phyloP scores from a whole-genome alignment of 2,888 invertebrate species.

The Penaeus monodon region DNA sequence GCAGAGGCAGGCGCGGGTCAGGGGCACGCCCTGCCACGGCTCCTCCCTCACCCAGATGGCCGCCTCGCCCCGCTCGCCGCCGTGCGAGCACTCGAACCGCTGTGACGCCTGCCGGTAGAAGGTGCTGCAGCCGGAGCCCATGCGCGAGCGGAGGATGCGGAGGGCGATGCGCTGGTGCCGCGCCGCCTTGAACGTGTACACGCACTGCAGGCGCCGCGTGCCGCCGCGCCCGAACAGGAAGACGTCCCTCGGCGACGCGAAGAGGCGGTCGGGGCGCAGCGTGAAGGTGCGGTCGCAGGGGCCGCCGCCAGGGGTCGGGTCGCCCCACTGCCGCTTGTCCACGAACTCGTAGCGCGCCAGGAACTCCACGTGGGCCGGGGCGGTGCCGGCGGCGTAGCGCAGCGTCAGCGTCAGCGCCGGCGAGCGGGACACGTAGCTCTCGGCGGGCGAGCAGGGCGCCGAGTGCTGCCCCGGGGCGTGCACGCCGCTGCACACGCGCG shows the following conservation, averaged over 20 bases:
- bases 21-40: constrained; percentile 49
- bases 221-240: constrained; percentile 88
- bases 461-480: constrained; percentile 60
- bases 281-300: constrained; percentile 66
- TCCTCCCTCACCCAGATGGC: constrained; percentile 57
- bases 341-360: constrained; percentile 63
- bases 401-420: constrained; percentile 59
- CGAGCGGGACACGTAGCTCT: constrained; percentile 62
- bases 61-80: constrained; percentile 33
- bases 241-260: constrained; percentile 83
- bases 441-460: constrained; percentile 59
- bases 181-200: constrained; percentile 81
- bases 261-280: constrained; percentile 72
- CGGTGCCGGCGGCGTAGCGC: constrained; percentile 61
- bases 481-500: constrained; percentile 62
- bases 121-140: constrained; percentile 54
- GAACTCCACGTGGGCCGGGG: constrained; percentile 63
- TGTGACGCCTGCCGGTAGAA: constrained; percentile 46
- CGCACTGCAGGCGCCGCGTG: constrained; percentile 81
- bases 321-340: constrained; percentile 63
- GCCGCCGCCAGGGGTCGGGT: constrained; percentile 40
- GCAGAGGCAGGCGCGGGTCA: constrained; percentile 60
- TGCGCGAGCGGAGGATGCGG: constrained; percentile 53
- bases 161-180: constrained; percentile 80
- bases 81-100: constrained; percentile 59